Base-by-base conservation (phyloP, 2,888 invertebrate species). In the Hyposoter didymator region DNA sequence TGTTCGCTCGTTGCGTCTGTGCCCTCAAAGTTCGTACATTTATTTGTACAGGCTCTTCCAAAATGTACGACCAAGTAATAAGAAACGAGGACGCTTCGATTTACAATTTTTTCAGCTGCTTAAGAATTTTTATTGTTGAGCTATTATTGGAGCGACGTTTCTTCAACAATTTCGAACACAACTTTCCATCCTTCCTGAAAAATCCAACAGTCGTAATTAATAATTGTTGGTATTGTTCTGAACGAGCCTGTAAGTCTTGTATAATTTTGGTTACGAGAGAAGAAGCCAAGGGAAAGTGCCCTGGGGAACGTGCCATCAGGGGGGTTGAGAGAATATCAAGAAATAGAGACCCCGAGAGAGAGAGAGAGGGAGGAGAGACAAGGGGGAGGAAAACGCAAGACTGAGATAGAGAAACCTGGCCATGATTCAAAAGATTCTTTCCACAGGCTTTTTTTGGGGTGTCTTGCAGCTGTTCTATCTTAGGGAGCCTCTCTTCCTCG, bases 391-490 rank as follows among this genome's bases (percentile, higher is more conserved):
- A 82, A 79, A 74, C 66, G 73, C 84, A 83, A 76, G 84, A 86
- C 78, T 75, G 84, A 85, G 81, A 85, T 85, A 82, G 84, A 87
- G 78, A 81, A 84, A 86, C 74, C 84, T 76, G 85, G 86, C 84
- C 89, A 89, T 89, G 90, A 89, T 90, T 90, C 87, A 87, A 90
- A 89, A 88, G 89, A 87, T 84, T 88, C 84, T 88, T 72, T 75
- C 84, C 81, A 83, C 85, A 66, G 75, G 74, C 81, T 66, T 82
- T 87, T 88, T 88, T 87, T 87, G 80, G 87, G 88, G 87, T 88
- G 88, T 86, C 88, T 86, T 70, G 87, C 88, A 88, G 88, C 87
- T 88, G 88, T 88, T 87, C 84, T 85, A 84, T 82, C 85, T 83
- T 87, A 78, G 84, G 67, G 82, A 43, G 74, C 12, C 43, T 59